Evolutionary conservation across 2,113 vertebrate species (phyloP), one percentile per base, ranked within the genome.

Genomic region (Rhipidura dahli): DNA sequence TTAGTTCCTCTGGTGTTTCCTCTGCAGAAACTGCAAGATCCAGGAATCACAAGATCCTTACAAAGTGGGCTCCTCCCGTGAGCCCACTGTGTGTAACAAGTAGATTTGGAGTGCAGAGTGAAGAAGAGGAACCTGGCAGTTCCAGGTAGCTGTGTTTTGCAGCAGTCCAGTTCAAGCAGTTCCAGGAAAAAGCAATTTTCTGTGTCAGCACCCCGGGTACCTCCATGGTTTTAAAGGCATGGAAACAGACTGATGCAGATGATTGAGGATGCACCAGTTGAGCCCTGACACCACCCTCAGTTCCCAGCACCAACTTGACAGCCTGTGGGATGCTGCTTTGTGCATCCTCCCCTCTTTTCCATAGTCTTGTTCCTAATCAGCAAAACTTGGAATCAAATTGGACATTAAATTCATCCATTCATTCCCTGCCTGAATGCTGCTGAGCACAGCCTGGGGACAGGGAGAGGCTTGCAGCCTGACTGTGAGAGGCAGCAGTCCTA

Each of bases 71-170:
- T n/a, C n/a, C n/a, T n/a, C 17, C 56, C 53, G 22, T 1, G 6
- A 70, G 47, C 6, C 26, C 12, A 24, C 3, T 0, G 0, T 4
- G 15, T 1, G 2, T 13, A 13, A 13, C 0, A 4, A 60, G 50
- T 9, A 11, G 5, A 37, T 37, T 18, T 17, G 8, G 47, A 42
- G 26, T 0, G 1, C 37, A 49, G 56, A 33, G 11, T 3, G 9
- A 61, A 33, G 4, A 21, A 37, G 20, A 33, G 35, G 61, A 42
- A 80, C 35, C 26, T 71, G 83, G 22, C 22, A 37, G n/a, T n/a
- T n/a, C n/a, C n/a, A n/a, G 4, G 39, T 14, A 75, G 73, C 47
- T 71, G 61, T 80, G 83, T 85, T 77, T 84, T 31, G 9, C 73
- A 91, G 68, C 51, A 84, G 30, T 16, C 33, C 27, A 10, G 44